Conservation (phyloP, 2,797 vertebrate species). For the Galago senegalensis region DNA sequence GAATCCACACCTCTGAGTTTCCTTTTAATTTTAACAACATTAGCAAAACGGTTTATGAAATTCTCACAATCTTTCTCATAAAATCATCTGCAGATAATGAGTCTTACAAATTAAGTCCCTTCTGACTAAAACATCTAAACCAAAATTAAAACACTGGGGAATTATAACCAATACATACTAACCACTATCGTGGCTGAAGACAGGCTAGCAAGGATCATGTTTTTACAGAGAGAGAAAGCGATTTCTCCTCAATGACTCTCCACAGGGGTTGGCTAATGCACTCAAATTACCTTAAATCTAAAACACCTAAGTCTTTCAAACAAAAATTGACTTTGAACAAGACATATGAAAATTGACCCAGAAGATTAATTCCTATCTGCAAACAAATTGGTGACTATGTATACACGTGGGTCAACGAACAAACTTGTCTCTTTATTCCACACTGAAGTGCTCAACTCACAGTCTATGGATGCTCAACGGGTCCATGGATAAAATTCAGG, state of each 20-base stretch:
- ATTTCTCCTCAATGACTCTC: not conserved
- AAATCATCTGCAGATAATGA: slow-evolving; percentile 2
- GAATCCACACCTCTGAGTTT: not conserved
- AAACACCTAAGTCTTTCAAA: slow-evolving; percentile 46
- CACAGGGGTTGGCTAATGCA: not conserved
- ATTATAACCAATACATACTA: not conserved
- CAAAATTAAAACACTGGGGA: not conserved
- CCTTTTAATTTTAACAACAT: slow-evolving; percentile 36
- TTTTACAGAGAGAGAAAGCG: slow-evolving; percentile 1
- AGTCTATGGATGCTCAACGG: not conserved
- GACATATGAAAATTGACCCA: not conserved
- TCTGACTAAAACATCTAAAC: not conserved
- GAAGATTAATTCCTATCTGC: slow-evolving; percentile 36
- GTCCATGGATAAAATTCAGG: not conserved
- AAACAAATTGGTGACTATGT: not conserved
- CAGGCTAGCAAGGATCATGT: not conserved
- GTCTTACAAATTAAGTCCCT: slow-evolving; percentile 18
- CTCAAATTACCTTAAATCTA: slow-evolving; percentile 15
- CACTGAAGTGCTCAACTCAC: not conserved
- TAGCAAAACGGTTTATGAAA: slow-evolving; percentile 14
- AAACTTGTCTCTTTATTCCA: not conserved
- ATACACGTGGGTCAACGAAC: not conserved
- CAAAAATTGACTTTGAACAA: slow-evolving; percentile 28
- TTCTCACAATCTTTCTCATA: not conserved
- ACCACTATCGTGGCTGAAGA: not conserved